Percentiles rank a stretch among this genome's conserved stretches.
Evolutionary conservation across 2,888 invertebrate genomes (phyloP).

Genomic region (Gastracanthus pulcherrimus): DNA sequence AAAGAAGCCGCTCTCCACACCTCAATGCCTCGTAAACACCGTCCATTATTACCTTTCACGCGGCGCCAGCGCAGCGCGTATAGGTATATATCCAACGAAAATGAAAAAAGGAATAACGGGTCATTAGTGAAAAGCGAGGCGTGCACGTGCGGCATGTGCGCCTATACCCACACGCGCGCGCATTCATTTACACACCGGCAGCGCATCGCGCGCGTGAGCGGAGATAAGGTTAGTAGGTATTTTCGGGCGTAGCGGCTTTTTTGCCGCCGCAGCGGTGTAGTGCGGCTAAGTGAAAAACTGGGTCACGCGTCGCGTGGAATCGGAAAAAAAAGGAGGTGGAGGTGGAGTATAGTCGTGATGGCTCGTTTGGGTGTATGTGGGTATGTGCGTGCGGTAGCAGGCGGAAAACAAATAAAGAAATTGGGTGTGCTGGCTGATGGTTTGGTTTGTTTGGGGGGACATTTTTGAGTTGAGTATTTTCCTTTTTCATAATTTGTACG

Average conservation of each 20-base stretch:
- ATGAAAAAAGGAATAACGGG: not conserved
- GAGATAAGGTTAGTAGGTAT: too few relatives aligned
- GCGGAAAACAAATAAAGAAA: not conserved
- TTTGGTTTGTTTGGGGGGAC: too few relatives aligned
- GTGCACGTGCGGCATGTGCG: not conserved
- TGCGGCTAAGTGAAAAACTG: not conserved
- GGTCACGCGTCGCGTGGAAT: not conserved
- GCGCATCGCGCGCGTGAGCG: too few relatives aligned
- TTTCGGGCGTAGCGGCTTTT: not conserved
- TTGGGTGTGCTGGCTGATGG: not conserved
- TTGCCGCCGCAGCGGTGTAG: not conserved
- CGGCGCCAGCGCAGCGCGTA: not conserved
- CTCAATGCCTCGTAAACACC: too few relatives aligned
- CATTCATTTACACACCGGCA: too few relatives aligned
- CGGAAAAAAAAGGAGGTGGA: not conserved
- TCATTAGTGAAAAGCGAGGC: not conserved
- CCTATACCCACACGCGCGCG: not conserved
- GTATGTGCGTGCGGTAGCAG: not conserved
- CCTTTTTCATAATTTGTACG: not conserved
- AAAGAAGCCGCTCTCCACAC: too few relatives aligned
- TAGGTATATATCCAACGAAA: not conserved
- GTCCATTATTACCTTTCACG: too few relatives aligned
- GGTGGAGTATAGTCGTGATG: too few relatives aligned
- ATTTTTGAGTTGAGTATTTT: not conserved
- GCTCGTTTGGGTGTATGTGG: not conserved